Conservation (phyloP, 1,140 invertebrate genomes). For the Cotesia chilonis region DNA sequence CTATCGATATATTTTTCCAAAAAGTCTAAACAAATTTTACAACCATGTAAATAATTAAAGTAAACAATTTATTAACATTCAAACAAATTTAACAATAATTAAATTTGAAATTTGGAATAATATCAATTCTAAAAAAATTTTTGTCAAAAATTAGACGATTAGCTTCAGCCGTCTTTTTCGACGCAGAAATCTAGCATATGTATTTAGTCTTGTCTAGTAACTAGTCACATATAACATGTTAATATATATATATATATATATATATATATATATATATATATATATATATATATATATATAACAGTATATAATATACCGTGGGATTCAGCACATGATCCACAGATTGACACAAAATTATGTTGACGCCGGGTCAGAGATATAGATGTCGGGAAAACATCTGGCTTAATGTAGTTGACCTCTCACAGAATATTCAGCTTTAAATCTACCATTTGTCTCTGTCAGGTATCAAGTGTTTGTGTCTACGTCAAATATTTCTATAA, state of each 20-base stretch:
- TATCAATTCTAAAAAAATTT: too few relatives aligned
- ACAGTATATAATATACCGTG: background rate
- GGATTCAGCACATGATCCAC: constrained; percentile 14
- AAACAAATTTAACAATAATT: too few relatives aligned
- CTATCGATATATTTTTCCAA: too few relatives aligned
- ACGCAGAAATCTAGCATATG: too few relatives aligned
- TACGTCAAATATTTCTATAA: background rate
- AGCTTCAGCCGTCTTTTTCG: too few relatives aligned
- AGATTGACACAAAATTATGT: constrained; percentile 5
- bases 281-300: background rate
- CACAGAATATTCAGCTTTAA: background rate
- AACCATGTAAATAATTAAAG: too few relatives aligned
- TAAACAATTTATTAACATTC: too few relatives aligned
- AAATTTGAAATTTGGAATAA: too few relatives aligned
- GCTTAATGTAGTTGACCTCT: background rate
- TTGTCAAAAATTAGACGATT: too few relatives aligned
- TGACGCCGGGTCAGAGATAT: background rate
- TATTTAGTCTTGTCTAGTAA: too few relatives aligned
- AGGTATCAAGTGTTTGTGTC: background rate
- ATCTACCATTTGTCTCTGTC: background rate
- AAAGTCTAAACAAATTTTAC: too few relatives aligned
- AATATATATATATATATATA: background rate
- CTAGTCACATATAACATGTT: background rate
- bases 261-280: background rate
- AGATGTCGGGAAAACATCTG: constrained; percentile 11